A percentile compares a stretch with the other conserved stretches of the same genome.
Conservation (phyloP, 2,797 vertebrate species). For the Sebastes kiyomatsui region DNA sequence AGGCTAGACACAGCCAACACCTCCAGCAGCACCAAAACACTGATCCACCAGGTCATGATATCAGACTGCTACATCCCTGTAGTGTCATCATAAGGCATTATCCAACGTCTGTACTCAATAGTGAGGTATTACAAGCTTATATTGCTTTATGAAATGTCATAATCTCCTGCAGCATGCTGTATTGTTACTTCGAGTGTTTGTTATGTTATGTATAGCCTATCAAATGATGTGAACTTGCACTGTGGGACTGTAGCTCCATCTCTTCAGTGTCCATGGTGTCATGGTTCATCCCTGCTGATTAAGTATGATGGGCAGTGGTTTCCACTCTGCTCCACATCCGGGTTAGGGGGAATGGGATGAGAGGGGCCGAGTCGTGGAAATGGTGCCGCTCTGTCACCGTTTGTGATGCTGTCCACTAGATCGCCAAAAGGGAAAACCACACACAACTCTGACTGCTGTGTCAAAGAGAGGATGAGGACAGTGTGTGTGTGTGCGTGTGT, state of each 20-base stretch:
- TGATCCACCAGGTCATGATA: conserved; percentile 38
- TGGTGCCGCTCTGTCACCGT: conserved; percentile 48
- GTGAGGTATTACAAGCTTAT: neutral
- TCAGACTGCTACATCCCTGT: neutral
- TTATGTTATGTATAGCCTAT: neutral
- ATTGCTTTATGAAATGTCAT: neutral
- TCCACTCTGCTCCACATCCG: conserved; percentile 37
- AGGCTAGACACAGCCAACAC: neutral
- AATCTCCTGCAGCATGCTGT: neutral
- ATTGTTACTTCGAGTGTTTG: neutral
- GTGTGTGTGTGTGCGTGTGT: conserved; percentile 2
- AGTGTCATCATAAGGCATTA: neutral
- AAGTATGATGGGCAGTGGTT: conserved; percentile 15
- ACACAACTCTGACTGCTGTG: conserved; percentile 36
- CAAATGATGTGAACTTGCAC: neutral
- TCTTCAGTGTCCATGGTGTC: neutral
- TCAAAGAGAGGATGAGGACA: conserved; percentile 35
- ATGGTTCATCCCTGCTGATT: conserved; percentile 8
- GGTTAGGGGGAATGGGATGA: neutral
- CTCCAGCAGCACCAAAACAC: neutral
- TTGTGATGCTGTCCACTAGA: conserved; percentile 46
- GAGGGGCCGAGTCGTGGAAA: conserved; percentile 30
- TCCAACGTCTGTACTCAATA: no score
- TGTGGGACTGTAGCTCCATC: neutral
- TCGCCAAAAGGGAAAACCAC: conserved; percentile 45